phyloP scores from a whole-genome alignment of 2,797 vertebrate genomes.

The Neomorphus geoffroyi region DNA sequence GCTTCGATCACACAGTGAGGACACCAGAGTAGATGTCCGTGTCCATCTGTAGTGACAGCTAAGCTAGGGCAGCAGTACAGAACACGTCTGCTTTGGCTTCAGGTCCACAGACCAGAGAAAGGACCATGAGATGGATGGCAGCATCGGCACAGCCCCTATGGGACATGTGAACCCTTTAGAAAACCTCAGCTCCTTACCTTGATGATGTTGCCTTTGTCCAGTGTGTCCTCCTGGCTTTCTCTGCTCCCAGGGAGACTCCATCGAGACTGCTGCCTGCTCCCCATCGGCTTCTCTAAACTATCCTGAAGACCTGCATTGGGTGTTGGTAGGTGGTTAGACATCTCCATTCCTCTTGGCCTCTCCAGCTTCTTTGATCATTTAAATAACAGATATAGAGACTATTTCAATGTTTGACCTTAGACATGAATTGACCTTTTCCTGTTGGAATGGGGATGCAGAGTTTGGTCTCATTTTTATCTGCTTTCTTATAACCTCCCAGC shows the following conservation, averaged over 20 bases:
- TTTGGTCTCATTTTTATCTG: background rate
- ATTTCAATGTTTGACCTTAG: background rate
- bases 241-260: background rate
- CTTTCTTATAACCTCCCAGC: background rate
- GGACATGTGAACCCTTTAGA: rapidly evolving
- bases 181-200: background rate
- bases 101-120: background rate
- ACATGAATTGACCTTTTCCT: background rate
- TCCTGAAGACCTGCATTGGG: background rate
- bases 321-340: background rate
- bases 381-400: background rate
- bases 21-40: rapidly evolving
- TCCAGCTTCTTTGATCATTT: background rate
- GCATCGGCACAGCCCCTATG: background rate
- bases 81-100: background rate
- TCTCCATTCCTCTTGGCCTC: background rate
- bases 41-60: background rate
- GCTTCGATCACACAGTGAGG: too few relatives aligned
- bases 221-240: background rate
- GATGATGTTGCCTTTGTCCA: rapidly evolving
- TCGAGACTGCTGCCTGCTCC: background rate
- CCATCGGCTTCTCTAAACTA: background rate
- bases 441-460: background rate
- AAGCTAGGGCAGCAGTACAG: background rate
- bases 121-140: rapidly evolving